Evolutionary conservation across 2,113 vertebrate species (phyloP), one percentile per base, ranked within the genome.

Genomic region (Herpetotheres cachinnans): DNA sequence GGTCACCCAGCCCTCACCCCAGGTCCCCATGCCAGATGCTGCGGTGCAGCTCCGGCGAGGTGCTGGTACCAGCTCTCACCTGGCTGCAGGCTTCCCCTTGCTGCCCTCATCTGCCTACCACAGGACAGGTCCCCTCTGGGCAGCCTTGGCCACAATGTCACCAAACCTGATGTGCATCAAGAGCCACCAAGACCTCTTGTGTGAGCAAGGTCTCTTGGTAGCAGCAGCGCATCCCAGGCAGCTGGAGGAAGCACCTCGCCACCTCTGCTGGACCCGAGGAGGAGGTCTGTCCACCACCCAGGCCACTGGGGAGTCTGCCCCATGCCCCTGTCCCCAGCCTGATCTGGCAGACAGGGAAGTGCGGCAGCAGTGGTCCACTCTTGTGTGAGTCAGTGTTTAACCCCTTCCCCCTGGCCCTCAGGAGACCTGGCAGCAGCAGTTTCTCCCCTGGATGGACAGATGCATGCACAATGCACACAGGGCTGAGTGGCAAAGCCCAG

Each of bases 401-500:
- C 44, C 10, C 18, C 20, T 38, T 80, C n/a, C 38, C 32, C 27
- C 18, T 22, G 52, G 52, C 13, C 22, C 30, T 4, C 3, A 3
- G 47, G 49, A 71, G 32, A 67, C 20, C 10, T 27, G 42, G 42
- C 3, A 34, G 54, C 70, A 74, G 59, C 55, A 61, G 18, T 16
- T 89, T 65, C 40, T 69, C 16, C 27, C 10, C 7, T 2, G 3
- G 3, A 24, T 0, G 1, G 36, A 61, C 8, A 58, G 58, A 61
- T 18, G 9, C 10, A 44, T 0, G 3, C 20, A 34, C 3, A 7
- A 32, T 0, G 9, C 14, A 40, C 2, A 1, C 0, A 3, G 29
- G 36, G 21, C 14, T 61, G 54, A 59, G 27, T 4, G 2, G 49
- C 72, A 82, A 89, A 95, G 36, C 21, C 25, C 22, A 16, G 2